Conservation (phyloP, 2,113 vertebrate genomes). For the Bostrychus sinensis region DNA sequence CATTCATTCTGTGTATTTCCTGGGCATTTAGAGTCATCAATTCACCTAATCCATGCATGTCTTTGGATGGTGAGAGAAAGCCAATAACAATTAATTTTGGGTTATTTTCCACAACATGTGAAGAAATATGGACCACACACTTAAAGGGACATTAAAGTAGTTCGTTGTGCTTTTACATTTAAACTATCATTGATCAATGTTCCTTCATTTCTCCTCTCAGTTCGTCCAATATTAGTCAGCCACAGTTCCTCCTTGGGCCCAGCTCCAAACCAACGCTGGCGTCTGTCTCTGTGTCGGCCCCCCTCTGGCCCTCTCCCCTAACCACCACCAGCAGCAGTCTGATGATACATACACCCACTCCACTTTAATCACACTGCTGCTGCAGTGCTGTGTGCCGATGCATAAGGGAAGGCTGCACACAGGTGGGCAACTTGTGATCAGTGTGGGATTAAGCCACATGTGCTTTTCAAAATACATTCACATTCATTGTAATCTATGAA, state of each 20-base stretch:
- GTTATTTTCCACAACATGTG: no score
- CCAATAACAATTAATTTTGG: no score
- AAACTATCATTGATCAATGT: slow-evolving; percentile 40
- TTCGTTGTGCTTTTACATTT: slow-evolving; percentile 25
- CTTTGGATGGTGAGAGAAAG: no score
- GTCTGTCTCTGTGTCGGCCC: slow-evolving; percentile 65
- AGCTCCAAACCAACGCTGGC: slow-evolving; percentile 74
- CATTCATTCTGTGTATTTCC: no score
- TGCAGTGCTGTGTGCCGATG: slow-evolving; percentile 21
- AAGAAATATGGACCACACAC: not conserved
- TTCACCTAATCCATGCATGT: no score
- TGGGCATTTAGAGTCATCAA: no score
- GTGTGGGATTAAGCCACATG: slow-evolving; percentile 24
- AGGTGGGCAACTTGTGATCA: slow-evolving; percentile 44
- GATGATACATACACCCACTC: slow-evolving; percentile 61
- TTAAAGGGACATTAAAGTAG: not conserved
- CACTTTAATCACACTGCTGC: slow-evolving; percentile 60
- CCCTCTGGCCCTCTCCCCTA: slow-evolving; percentile 38
- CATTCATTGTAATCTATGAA: slow-evolving; percentile 47
- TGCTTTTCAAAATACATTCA: slow-evolving; percentile 34
- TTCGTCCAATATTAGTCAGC: slow-evolving; percentile 58
- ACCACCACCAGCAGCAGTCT: slow-evolving; percentile 55
- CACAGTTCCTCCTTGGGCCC: slow-evolving; percentile 71
- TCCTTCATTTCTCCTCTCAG: slow-evolving; percentile 26
- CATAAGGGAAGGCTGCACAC: slow-evolving; percentile 18